A percentile compares a stretch with the other conserved stretches of the same genome.
Evolutionary conservation across 2,113 vertebrate genomes (phyloP).

Genomic region (Grammomys surdaster): DNA sequence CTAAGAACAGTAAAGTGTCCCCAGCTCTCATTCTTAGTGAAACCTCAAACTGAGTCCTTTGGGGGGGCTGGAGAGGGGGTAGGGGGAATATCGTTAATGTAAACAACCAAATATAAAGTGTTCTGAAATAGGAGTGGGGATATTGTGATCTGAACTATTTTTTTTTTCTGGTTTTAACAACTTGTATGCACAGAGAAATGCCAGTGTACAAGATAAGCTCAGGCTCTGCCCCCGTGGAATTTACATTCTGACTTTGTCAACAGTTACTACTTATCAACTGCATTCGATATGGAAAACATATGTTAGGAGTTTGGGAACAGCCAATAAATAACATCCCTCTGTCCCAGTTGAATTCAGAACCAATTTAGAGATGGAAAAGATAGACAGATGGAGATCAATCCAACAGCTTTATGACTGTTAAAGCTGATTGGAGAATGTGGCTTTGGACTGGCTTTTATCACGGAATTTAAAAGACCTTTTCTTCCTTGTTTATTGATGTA

Average conservation of each 20-base stretch:
- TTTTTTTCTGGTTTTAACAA: background rate
- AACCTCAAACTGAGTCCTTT: background rate
- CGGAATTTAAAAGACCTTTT: constrained; percentile 55
- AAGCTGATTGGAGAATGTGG: constrained; percentile 16
- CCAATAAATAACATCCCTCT: constrained; percentile 65
- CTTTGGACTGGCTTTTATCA: constrained; percentile 39
- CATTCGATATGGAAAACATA: constrained; percentile 68
- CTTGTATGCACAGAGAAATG: constrained; percentile 12
- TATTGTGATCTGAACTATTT: constrained; percentile 37
- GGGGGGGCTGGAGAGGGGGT: background rate
- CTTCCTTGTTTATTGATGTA: background rate
- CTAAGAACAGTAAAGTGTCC: background rate
- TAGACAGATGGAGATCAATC: constrained; percentile 66
- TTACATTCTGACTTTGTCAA: constrained; percentile 68
- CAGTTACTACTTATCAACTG: constrained; percentile 67
- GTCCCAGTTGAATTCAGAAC: constrained; percentile 69
- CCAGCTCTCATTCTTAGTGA: background rate
- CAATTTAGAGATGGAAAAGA: constrained; percentile 62
- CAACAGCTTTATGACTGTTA: constrained; percentile 51
- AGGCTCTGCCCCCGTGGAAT: background rate
- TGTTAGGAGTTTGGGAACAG: constrained; percentile 43
- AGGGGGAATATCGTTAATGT: background rate
- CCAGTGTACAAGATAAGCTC: background rate
- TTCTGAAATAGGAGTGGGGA: constrained; percentile 35
- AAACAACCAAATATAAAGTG: constrained; percentile 7